Evolutionary conservation across 2,797 vertebrate genomes (phyloP).

Genomic region (Betta splendens): DNA sequence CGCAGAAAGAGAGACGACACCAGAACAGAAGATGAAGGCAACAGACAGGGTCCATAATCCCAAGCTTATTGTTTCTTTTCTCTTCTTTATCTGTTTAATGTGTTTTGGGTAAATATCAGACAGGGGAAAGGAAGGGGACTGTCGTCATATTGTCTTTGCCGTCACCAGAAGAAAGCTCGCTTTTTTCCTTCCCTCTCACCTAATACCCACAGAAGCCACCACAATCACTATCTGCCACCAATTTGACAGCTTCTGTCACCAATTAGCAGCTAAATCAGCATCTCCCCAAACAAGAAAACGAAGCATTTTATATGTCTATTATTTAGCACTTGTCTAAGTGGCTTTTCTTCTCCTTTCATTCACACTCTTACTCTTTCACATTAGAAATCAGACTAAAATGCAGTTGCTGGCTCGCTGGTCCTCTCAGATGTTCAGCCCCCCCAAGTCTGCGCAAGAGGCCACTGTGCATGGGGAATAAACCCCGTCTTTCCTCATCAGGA

Average conservation of each 20-base stretch:
- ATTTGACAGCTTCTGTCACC: constrained; percentile 99
- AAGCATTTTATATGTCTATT: constrained; percentile 85
- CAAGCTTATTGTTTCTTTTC: constrained; percentile 86
- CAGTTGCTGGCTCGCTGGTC: constrained; percentile 77
- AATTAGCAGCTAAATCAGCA: constrained; percentile 99
- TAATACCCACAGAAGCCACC: constrained; percentile 92
- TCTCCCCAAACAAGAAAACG: constrained; percentile 91
- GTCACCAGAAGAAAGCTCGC: constrained; percentile 87
- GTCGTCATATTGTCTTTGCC: constrained; percentile 86
- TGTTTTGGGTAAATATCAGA: constrained; percentile 94
- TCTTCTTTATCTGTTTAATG: constrained; percentile 93
- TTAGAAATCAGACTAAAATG: constrained; percentile 85
- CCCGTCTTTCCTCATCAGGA: constrained; percentile 86
- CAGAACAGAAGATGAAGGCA: constrained; percentile 60
- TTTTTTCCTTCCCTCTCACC: constrained; percentile 85
- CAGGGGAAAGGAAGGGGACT: constrained; percentile 78
- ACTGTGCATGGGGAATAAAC: constrained; percentile 87
- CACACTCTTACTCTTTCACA: constrained; percentile 71
- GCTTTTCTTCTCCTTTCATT: constrained; percentile 74
- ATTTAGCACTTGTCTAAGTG: constrained; percentile 79
- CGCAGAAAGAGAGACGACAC: constrained; percentile 54
- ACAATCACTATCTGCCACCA: constrained; percentile 93
- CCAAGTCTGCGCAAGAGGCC: constrained; percentile 73
- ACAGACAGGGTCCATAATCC: constrained; percentile 80
- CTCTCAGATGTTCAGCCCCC: constrained; percentile 61